Base-by-base conservation (phyloP, 2,888 invertebrate species). In the Cephus nigrinus region DNA sequence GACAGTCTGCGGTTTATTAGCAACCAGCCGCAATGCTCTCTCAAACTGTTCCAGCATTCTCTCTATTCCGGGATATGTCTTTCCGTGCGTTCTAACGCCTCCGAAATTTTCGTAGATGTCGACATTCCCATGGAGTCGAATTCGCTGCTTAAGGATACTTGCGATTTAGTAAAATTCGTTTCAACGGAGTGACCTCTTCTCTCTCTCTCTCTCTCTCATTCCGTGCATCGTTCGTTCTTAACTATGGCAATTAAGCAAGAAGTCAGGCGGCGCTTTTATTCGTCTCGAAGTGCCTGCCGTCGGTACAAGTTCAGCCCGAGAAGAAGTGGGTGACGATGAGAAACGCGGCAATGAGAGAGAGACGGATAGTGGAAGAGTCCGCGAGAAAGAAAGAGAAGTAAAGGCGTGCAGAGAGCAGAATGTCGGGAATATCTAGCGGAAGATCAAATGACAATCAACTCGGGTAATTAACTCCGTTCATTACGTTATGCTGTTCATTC, bases 1-100 rank as follows among this genome's bases (percentile, higher is more conserved):
- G 83, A 80, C 81, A 82, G 81, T 80, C 79, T 83, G 84, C 68
- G 84, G 84, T 85, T 85, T 84, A 78, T 80, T 78, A 75, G 33
- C 32, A 33, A 55, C 23, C 23, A 55, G 23, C 55, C 15, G 55
- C 55, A 55, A 23, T 23, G 23, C 23, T 23, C 55, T 55, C 23
- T 9, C 55, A 23, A 55, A 55, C 23, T 23, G 55, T 55, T 55
- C 23, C 23, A 55, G 55, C 9, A 55, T 55, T 23, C 55, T 23
- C 55, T 55, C 2, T 9, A 55, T 23, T 55, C 55, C 9, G 23
- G 2, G 23, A 55, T 1, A 9, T 55, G 23, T 23, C 55, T 5
- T 55, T 55, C 23, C 23, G 23, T 23, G 23, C 9, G 55, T 55
- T 55, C 0, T 9, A 55, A 5, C 9, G 55, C 9, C 23, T 55